A percentile compares a stretch with the other conserved stretches of the same genome.
Evolutionary conservation across 1,140 invertebrate genomes (phyloP).

Genomic region (Drosophila pallidifrons): DNA sequence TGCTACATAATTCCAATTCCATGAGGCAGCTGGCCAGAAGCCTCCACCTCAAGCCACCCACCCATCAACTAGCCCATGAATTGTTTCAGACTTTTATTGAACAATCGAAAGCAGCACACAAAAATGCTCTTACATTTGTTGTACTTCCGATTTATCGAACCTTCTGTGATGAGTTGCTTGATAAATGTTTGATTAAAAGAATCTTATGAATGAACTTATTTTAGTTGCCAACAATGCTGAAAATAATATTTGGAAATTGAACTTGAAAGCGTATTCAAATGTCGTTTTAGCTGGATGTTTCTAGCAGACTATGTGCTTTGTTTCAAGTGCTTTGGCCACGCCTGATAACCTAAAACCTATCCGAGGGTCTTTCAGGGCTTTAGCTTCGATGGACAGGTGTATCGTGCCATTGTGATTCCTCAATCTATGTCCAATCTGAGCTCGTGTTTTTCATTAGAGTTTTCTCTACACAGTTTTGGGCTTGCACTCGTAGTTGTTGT

Average conservation of each 20-base stretch:
- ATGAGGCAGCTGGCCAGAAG: slow-evolving; percentile 28
- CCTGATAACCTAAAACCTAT: slow-evolving; percentile 23
- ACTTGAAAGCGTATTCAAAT: background rate
- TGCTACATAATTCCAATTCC: slow-evolving; percentile 48
- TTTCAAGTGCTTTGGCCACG: background rate
- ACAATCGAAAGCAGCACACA: background rate
- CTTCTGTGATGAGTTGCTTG: too few species aligned
- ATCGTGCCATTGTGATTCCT: slow-evolving; percentile 32
- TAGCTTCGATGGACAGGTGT: slow-evolving; percentile 33
- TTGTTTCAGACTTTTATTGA: slow-evolving; percentile 3
- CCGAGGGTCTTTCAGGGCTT: background rate
- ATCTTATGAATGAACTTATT: too few species aligned
- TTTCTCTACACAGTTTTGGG: slow-evolving; percentile 15
- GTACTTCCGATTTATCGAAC: background rate
- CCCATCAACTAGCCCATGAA: slow-evolving; percentile 9
- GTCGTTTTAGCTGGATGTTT: background rate
- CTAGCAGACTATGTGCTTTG: slow-evolving; percentile 2
- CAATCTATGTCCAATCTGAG: slow-evolving; percentile 35
- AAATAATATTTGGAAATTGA: too few species aligned
- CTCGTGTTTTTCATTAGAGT: slow-evolving; percentile 27
- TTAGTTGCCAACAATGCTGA: too few species aligned
- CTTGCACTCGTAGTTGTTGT: slow-evolving; percentile 20
- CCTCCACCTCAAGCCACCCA: background rate
- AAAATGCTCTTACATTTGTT: slow-evolving; percentile 7
- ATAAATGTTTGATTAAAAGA: too few species aligned